phyloP scores from a whole-genome alignment of 2,888 invertebrate genomes.

The Biston stratarius region DNA sequence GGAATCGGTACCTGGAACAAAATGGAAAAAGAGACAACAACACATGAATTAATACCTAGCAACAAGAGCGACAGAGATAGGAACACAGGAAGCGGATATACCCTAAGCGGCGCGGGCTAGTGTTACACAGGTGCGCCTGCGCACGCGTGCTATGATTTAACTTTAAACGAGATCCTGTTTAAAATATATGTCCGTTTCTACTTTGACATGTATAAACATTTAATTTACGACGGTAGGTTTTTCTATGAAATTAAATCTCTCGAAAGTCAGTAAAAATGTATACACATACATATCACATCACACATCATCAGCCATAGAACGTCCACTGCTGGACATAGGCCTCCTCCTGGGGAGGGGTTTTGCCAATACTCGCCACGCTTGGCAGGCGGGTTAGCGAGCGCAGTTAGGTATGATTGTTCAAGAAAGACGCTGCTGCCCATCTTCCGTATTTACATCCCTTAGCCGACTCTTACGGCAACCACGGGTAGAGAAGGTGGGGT shows the following conservation, averaged over 20 bases:
- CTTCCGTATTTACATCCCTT: too few relatives aligned
- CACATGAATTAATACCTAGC: conserved; percentile 60
- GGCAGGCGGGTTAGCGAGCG: too few relatives aligned
- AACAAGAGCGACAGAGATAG: conserved; percentile 62
- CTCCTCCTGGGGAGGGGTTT: too few relatives aligned
- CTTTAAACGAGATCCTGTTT: conserved; percentile 53
- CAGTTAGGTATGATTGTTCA: too few relatives aligned
- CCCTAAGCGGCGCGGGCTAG: conserved; percentile 52
- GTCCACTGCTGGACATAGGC: too few relatives aligned
- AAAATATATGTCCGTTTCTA: conserved; percentile 6
- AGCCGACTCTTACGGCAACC: too few relatives aligned
- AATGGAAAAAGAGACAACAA: conserved; percentile 43
- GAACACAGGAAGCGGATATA: conserved; percentile 81
- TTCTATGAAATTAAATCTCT: background rate
- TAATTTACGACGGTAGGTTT: background rate
- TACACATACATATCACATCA: too few relatives aligned
- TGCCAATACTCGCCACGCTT: too few relatives aligned
- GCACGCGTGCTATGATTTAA: conserved; percentile 58
- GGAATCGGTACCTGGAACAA: conserved; percentile 60
- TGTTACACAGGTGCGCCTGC: conserved; percentile 68
- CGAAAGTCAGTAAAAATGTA: too few relatives aligned
- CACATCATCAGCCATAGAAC: too few relatives aligned
- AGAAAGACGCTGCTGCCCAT: too few relatives aligned
- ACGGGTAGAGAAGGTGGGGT: too few relatives aligned
- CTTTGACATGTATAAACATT: conserved; percentile 1